A percentile compares a stretch with the other conserved stretches of the same genome.
phyloP scores from a whole-genome alignment of 2,888 invertebrate genomes.

The Cantharis flavilabris region DNA sequence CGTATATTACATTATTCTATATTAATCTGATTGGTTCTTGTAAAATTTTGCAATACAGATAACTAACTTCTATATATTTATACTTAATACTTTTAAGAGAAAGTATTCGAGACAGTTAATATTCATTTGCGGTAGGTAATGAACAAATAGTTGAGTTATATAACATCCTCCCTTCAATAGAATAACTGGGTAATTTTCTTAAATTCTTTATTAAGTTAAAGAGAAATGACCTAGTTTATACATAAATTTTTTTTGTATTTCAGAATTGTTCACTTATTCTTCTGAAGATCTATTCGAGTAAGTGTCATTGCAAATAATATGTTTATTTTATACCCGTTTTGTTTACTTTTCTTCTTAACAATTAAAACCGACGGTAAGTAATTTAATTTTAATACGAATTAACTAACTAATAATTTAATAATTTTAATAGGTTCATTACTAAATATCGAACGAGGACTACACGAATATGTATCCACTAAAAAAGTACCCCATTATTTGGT shows the following conservation, averaged over 20 bases:
- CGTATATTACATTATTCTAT: no score
- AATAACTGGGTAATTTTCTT: background rate
- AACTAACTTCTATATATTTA: no score
- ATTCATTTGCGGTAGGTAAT: background rate
- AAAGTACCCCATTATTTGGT: constrained; percentile 11
- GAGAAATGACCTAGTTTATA: background rate
- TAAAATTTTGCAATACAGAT: no score
- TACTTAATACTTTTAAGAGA: background rate
- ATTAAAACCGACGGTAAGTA: background rate
- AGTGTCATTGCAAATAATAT: background rate
- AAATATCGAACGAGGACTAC: constrained; percentile 10
- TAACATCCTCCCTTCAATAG: background rate
- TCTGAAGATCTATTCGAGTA: background rate
- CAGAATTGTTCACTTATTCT: background rate
- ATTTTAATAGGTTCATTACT: constrained; percentile 50
- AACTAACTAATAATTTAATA: background rate
- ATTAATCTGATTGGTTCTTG: no score
- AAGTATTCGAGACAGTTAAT: background rate
- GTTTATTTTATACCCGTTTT: background rate
- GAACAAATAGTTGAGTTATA: background rate
- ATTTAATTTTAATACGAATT: background rate
- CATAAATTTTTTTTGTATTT: background rate
- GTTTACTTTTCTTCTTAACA: background rate
- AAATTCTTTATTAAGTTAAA: background rate
- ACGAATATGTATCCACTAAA: constrained; percentile 24